These are phyloP conservation scores for Papilio machaon DNA, from an alignment of 1,140 invertebrate species.

Conservation along the genomic window DNA sequence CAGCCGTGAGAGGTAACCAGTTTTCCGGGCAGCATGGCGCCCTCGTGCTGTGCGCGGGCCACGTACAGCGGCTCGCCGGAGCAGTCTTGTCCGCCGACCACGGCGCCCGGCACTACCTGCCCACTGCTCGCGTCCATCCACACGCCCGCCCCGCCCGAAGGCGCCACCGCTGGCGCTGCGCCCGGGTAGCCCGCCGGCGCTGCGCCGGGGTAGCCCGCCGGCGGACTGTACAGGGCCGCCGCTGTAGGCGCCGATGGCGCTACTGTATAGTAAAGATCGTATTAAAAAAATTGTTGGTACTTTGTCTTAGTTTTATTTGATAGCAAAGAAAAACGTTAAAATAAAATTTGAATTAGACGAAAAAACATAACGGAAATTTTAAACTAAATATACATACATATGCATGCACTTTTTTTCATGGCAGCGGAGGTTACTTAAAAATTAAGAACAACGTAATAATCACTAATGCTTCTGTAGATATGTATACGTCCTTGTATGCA, in stretches of 20 bases:
- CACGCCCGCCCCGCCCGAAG: constrained; percentile 64
- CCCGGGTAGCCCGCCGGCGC: no score
- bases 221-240: constrained; percentile 60
- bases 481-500: constrained; percentile 1
- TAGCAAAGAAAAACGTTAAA: background rate
- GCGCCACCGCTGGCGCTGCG: constrained; percentile 43
- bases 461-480: background rate
- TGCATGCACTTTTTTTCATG: background rate
- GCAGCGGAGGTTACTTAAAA: background rate
- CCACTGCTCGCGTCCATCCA: constrained; percentile 88
- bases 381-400: no score
- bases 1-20: constrained; percentile 87
- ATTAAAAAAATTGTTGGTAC: constrained; percentile 14
- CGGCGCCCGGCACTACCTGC: constrained; percentile 86
- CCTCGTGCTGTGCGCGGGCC: constrained; percentile 87
- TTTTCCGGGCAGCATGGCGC: constrained; percentile 91
- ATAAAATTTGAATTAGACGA: background rate
- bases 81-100: constrained; percentile 88
- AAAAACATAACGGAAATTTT: background rate
- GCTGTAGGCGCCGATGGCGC: constrained; percentile 80
- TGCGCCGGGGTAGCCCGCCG: constrained; percentile 70
- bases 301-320: background rate
- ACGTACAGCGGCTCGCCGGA: constrained; percentile 88
- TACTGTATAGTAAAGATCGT: constrained; percentile 52
- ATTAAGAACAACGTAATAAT: background rate